phyloP scores from a whole-genome alignment of 2,113 vertebrate species.

The Microcebus griseorufus region DNA sequence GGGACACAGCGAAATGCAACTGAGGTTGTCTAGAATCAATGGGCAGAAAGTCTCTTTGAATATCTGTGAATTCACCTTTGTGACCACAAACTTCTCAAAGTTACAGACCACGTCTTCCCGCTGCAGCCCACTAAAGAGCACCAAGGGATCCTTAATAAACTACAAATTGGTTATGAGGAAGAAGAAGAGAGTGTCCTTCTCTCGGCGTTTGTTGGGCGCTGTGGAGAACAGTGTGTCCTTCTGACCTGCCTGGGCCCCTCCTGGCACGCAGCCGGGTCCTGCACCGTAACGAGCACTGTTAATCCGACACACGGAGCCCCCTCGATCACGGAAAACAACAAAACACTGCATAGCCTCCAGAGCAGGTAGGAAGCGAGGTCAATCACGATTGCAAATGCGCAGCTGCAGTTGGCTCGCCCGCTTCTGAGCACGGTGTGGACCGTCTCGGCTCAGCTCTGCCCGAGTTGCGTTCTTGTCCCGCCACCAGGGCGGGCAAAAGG shows the following conservation, averaged over 20 bases:
- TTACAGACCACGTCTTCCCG: not conserved
- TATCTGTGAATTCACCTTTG: not conserved
- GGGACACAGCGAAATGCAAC: too few relatives aligned
- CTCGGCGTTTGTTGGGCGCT: not conserved
- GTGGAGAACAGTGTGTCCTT: not conserved
- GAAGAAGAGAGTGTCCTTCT: not conserved
- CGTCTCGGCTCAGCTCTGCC: conserved; percentile 16
- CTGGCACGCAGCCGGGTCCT: not conserved
- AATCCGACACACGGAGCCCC: not conserved
- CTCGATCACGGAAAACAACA: not conserved
- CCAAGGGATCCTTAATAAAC: not conserved
- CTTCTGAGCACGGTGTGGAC: conserved; percentile 49
- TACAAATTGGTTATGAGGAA: not conserved
- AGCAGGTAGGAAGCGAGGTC: conserved; percentile 54
- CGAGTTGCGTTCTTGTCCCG: conserved; percentile 38
- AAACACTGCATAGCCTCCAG: conserved; percentile 53
- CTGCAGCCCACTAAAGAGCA: not conserved
- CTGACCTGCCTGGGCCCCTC: not conserved
- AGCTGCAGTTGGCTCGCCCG: conserved; percentile 59
- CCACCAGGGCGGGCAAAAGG: conserved; percentile 63
- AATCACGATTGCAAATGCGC: conserved; percentile 63
- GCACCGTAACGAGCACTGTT: not conserved
- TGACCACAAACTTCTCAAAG: not conserved
- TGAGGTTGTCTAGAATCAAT: too few relatives aligned
- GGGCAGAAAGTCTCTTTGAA: not conserved